phyloP scores from a whole-genome alignment of 2,113 vertebrate species.

The Chaetops frenatus region DNA sequence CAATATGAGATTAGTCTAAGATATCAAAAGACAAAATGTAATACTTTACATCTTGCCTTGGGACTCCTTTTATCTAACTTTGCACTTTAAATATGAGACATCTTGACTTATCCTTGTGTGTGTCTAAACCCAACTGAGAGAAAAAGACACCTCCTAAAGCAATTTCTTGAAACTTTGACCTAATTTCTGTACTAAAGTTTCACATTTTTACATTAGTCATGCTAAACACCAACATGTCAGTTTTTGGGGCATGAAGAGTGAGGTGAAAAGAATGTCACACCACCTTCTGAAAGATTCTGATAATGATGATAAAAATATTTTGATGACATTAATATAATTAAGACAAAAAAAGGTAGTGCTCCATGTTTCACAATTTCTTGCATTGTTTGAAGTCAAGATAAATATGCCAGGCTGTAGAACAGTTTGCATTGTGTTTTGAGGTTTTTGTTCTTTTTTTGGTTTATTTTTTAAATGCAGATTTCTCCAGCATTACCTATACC shows the following conservation, averaged over 20 bases:
- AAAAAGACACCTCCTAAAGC: not conserved
- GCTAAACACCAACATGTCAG: not conserved
- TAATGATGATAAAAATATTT: not conserved
- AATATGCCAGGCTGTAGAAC: not conserved
- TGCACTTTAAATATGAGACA: not conserved
- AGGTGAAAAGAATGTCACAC: not conserved
- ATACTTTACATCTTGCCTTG: not conserved
- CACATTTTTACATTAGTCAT: not conserved
- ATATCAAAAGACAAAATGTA: not conserved
- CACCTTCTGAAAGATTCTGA: not conserved
- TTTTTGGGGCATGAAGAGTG: fast-evolving
- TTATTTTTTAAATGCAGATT: not conserved
- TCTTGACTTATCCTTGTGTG: not conserved
- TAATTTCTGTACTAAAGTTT: not conserved
- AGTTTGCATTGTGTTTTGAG: not conserved
- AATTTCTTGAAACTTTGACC: not conserved
- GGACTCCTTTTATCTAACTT: not conserved
- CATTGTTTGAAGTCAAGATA: not conserved
- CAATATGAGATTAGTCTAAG: not conserved
- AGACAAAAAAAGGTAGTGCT: not conserved
- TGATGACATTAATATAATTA: not conserved
- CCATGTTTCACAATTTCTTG: not conserved
- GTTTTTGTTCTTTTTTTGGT: not conserved
- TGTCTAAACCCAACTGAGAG: not conserved
- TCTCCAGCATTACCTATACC: not conserved